phyloP scores from a whole-genome alignment of 2,113 vertebrate genomes.

The Verasper variegatus region DNA sequence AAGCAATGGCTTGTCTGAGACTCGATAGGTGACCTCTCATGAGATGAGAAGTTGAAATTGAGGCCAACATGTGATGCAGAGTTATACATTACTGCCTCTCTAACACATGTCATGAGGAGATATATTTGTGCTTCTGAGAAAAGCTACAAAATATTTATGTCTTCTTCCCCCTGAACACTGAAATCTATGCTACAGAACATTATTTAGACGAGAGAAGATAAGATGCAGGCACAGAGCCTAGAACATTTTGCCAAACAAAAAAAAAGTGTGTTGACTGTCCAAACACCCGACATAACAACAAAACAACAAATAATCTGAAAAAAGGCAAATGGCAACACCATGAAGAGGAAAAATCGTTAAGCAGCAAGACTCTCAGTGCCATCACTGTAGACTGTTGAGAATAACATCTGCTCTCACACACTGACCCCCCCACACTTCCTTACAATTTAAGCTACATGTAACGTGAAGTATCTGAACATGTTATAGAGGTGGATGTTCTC shows the following conservation, averaged over 20 bases:
- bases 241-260: background rate
- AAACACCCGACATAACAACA: background rate
- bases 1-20: conserved; percentile 57
- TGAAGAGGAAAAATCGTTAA: background rate
- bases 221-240: background rate
- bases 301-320: background rate
- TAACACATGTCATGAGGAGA: background rate
- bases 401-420: background rate
- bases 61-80: conserved; percentile 29
- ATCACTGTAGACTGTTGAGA: background rate
- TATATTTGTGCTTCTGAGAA: background rate
- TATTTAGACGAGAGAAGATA: background rate
- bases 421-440: conserved; percentile 5
- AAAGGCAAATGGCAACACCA: conserved; percentile 1
- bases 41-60: conserved; percentile 36
- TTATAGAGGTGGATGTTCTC: background rate
- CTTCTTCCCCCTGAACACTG: background rate
- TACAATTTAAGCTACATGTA: conserved; percentile 13
- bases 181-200: background rate
- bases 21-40: conserved; percentile 39
- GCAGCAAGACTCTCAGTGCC: background rate
- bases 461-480: background rate
- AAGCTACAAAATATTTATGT: background rate
- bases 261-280: too few relatives aligned
- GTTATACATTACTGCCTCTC: conserved; percentile 9